These are phyloP conservation scores for Bucorvus abyssinicus DNA, from an alignment of 2,797 vertebrate genomes.

Conservation along the genomic window DNA sequence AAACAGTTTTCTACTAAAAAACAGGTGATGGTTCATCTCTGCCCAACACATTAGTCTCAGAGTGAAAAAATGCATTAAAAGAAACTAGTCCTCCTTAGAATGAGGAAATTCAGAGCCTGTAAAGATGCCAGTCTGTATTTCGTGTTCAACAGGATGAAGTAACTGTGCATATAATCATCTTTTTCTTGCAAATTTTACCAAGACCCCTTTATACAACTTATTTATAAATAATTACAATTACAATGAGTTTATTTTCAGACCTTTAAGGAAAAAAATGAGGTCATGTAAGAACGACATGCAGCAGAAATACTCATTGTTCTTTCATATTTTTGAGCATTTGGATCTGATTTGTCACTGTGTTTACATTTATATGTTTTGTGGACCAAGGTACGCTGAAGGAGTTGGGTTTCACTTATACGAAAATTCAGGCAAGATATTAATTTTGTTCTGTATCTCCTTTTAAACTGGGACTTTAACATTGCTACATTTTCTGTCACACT, in stretches of 20 bases:
- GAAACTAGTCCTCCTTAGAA: background rate
- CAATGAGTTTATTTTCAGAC: background rate
- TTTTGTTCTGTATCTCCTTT: background rate
- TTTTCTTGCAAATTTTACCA: background rate
- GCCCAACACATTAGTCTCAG: background rate
- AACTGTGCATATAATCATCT: background rate
- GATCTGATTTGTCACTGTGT: background rate
- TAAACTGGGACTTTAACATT: background rate
- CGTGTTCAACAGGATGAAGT: background rate
- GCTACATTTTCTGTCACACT: background rate
- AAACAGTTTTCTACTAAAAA: background rate
- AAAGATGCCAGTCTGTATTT: background rate
- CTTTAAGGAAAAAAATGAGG: background rate
- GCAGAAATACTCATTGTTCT: background rate
- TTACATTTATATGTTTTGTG: background rate
- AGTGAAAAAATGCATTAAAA: background rate
- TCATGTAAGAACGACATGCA: background rate
- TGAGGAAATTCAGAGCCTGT: background rate
- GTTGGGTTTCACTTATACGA: background rate
- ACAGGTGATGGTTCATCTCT: background rate
- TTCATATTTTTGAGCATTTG: background rate
- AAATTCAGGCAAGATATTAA: background rate
- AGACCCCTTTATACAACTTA: background rate
- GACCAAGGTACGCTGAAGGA: background rate
- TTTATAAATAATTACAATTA: background rate